These are phyloP conservation scores for Caenorhabditis becei DNA, from an alignment of 2,888 invertebrate genomes.

Conservation along the genomic window DNA sequence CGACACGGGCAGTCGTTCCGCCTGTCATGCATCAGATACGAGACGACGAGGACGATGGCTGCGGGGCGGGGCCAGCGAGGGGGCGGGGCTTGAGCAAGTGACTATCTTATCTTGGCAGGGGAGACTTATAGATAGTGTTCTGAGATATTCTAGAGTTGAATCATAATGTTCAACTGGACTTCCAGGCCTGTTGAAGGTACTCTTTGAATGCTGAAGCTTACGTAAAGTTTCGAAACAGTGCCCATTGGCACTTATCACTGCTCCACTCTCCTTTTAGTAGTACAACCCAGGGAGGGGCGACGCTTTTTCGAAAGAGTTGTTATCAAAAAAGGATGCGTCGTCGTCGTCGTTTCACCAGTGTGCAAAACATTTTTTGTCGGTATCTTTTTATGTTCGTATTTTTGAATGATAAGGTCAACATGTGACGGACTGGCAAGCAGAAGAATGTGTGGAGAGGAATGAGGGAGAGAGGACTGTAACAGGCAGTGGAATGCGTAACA, in stretches of 20 bases:
- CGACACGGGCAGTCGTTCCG: conserved; percentile 48
- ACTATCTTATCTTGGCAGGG: neutral
- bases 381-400: conserved; percentile 51
- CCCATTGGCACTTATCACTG: neutral
- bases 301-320: conserved; percentile 17
- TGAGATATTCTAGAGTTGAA: too few relatives aligned
- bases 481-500: conserved; percentile 8
- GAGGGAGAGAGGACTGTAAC: conserved; percentile 12
- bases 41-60: conserved; percentile 17
- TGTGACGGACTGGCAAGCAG: conserved; percentile 38
- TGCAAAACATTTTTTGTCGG: conserved; percentile 10
- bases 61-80: conserved; percentile 31
- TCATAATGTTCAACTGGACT: too few relatives aligned
- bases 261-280: conserved; percentile 9
- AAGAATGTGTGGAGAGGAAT: conserved; percentile 8
- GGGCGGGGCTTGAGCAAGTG: conserved; percentile 1
- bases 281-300: conserved; percentile 3
- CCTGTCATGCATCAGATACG: conserved; percentile 49
- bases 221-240: too few relatives aligned
- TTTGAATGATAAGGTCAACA: conserved; percentile 52
- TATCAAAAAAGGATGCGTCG: conserved; percentile 12
- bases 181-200: too few relatives aligned
- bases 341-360: too few relatives aligned
- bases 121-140: too few relatives aligned
- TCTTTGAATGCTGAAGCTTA: too few relatives aligned